phyloP scores from a whole-genome alignment of 2,888 invertebrate genomes.

The Neocrepidodera transversa region DNA sequence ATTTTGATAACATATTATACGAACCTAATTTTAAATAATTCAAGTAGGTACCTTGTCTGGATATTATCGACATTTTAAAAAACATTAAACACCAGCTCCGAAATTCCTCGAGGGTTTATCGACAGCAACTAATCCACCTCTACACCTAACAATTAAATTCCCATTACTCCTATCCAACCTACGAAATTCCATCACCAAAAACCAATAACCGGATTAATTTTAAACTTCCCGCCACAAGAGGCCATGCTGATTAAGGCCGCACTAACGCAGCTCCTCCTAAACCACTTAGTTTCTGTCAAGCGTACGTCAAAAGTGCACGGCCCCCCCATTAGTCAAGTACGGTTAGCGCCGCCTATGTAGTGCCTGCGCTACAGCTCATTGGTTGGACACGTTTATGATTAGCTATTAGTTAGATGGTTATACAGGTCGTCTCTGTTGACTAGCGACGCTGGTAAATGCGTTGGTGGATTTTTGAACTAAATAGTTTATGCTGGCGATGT shows the following conservation, averaged over 20 bases:
- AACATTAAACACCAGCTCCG: constrained; percentile 2
- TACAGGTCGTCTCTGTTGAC: constrained; percentile 51
- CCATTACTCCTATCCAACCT: constrained; percentile 23
- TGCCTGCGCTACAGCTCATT: constrained; percentile 52
- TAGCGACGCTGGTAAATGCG: constrained; percentile 55
- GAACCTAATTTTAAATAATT: too few species aligned
- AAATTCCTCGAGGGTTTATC: constrained; percentile 15
- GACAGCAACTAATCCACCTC: constrained; percentile 8
- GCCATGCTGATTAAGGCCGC: constrained; percentile 62
- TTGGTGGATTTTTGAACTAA: constrained; percentile 55
- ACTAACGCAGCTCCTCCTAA: constrained; percentile 60
- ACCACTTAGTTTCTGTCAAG: constrained; percentile 61
- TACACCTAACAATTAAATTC: constrained; percentile 27
- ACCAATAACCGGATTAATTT: constrained; percentile 38
- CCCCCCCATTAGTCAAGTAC: constrained; percentile 60
- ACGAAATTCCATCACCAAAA: constrained; percentile 26
- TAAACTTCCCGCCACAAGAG: constrained; percentile 57
- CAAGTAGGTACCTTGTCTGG: too few species aligned
- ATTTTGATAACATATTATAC: too few species aligned
- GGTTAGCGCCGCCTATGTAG: constrained; percentile 58
- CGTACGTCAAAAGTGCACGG: constrained; percentile 59
- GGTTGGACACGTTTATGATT: constrained; percentile 58
- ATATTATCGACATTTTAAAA: constrained; percentile 17
- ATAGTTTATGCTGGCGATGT: constrained; percentile 49
- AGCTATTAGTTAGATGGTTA: constrained; percentile 53